phyloP scores from a whole-genome alignment of 2,888 invertebrate genomes.

The Melanotus villosus region DNA sequence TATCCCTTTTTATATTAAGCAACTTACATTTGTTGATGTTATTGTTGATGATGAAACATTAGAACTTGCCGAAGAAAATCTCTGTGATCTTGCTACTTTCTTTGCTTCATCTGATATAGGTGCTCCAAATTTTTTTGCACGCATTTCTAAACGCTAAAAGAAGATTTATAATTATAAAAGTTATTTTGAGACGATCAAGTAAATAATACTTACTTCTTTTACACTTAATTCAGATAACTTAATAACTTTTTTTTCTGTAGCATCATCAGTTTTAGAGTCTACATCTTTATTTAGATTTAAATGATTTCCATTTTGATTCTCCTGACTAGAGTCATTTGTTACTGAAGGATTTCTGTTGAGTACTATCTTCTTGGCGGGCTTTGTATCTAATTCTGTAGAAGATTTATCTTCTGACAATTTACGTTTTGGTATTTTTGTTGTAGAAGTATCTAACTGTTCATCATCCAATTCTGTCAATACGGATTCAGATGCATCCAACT shows the following conservation, averaged over 20 bases:
- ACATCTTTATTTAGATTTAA: constrained; percentile 2
- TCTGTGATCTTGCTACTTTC: constrained; percentile 78
- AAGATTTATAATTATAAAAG: constrained; percentile 45
- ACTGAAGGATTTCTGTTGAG: constrained; percentile 71
- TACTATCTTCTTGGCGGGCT: constrained; percentile 74
- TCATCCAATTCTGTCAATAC: constrained; percentile 64
- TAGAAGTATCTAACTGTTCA: constrained; percentile 58
- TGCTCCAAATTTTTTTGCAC: constrained; percentile 86
- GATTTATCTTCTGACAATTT: constrained; percentile 55
- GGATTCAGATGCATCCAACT: constrained; percentile 62
- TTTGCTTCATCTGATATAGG: constrained; percentile 73
- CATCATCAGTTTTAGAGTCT: constrained; percentile 38
- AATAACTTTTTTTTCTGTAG: constrained; percentile 67
- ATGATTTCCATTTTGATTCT: constrained; percentile 50
- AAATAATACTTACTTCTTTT: constrained; percentile 69
- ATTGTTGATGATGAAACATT: background rate
- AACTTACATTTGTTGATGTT: background rate
- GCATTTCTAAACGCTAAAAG: constrained; percentile 77
- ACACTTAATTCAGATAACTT: constrained; percentile 73
- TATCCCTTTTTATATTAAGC: no score
- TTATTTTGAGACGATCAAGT: constrained; percentile 22
- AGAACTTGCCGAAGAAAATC: constrained; percentile 71
- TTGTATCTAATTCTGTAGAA: constrained; percentile 56
- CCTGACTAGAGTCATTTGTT: constrained; percentile 51
- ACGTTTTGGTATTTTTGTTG: constrained; percentile 56